Conservation (phyloP, 2,113 vertebrate species). For the Junco hyemalis region DNA sequence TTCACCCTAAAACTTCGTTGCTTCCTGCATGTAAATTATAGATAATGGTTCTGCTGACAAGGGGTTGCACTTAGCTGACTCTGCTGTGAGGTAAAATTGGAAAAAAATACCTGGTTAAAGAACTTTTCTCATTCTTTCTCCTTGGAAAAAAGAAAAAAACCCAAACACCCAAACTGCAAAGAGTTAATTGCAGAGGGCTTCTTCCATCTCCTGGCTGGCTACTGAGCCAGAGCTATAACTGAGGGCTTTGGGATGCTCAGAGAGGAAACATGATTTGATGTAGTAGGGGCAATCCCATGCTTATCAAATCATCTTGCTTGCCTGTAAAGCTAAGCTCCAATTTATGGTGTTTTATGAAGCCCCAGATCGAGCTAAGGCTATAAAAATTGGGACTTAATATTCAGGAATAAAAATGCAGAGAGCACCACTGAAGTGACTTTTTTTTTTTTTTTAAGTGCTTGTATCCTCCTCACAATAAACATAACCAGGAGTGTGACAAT, state of each 20-base stretch:
- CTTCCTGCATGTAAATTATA: conserved; percentile 37
- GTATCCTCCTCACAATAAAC: not conserved
- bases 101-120: conserved; percentile 24
- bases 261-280: not conserved
- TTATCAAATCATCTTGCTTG: conserved; percentile 52
- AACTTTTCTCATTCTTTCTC: not conserved
- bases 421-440: not conserved
- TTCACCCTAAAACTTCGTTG: conserved; percentile 43
- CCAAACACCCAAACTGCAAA: not conserved
- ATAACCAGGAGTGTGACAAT: not conserved
- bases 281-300: conserved; percentile 28
- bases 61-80: conserved; percentile 6
- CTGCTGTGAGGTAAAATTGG: not conserved
- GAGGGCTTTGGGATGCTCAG: not conserved
- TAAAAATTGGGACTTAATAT: conserved; percentile 63
- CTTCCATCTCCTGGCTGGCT: not conserved
- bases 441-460: not conserved
- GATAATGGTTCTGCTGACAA: conserved; percentile 21
- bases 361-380: conserved; percentile 33
- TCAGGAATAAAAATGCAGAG: conserved; percentile 52
- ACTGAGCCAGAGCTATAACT: not conserved
- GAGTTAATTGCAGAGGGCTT: conserved; percentile 9
- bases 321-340: conserved; percentile 43
- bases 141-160: not conserved
- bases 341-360: conserved; percentile 60